Base-by-base conservation (phyloP, 2,888 invertebrate species). In the Antheraea assamensis region DNA sequence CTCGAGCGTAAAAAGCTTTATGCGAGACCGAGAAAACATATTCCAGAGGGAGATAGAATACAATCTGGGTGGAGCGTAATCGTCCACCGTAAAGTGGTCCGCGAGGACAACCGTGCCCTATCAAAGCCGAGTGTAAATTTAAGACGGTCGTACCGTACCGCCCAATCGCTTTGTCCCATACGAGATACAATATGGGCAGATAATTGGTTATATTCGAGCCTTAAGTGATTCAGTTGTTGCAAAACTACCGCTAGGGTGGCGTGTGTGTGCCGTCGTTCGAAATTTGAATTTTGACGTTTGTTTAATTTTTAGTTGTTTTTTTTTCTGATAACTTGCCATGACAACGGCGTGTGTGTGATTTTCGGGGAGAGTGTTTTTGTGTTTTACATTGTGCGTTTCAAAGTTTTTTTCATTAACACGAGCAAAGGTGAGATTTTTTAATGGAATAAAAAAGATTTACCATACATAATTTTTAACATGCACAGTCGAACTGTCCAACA, bases 221-320 rank as follows among this genome's bases (percentile, higher is more conserved):
- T 83, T 91, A 90, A 92, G 92, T 94, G 93, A 93, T 91, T 92
- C 93, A 94, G 94, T 94, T 90, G 90, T 89, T 74, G 71, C 66
- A 21, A 68, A 74, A 74, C 74, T 74, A 68, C 71, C 79, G 81
- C 79, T 81, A 82, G 83, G 83, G 83, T 80, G 80, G 73, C 74
- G 71, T 52, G 78, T 77, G 79, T 83, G 81, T 82, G 78, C 79
- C 76, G 78, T 81, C 79, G 73, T 73, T 73, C 27, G 64, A 74
- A 74, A 79, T 80, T 79, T 75, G 75, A 77, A 79, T 80, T 78
- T 73, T 70, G 75, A 73, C 73, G 71, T 64, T 73, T 73, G 71
- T 49, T 73, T 73, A 35, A 42, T 58, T 73, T 77, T 75, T 19
- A 15, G 21, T 5, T 82, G 80, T 80, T 82, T 27, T 64, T 27